These are phyloP conservation scores for Hippocampus abdominalis DNA, from an alignment of 2,113 vertebrate species.

Conservation along the genomic window DNA sequence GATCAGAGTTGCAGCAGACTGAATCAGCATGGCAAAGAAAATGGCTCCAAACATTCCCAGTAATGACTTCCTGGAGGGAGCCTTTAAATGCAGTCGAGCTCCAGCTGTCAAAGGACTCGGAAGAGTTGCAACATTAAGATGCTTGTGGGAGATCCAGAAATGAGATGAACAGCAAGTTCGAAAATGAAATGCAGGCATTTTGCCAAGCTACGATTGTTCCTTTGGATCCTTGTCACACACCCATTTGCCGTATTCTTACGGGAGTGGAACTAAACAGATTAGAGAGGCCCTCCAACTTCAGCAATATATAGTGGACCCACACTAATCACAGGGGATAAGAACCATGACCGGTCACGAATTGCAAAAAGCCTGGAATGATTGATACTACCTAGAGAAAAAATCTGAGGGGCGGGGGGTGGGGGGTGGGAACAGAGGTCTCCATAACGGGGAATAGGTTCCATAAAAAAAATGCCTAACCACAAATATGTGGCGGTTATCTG, in stretches of 20 bases:
- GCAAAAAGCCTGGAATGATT: too few relatives aligned
- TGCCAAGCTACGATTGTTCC: neutral
- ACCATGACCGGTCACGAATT: too few relatives aligned
- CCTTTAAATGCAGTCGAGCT: conserved; percentile 49
- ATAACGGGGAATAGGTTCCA: too few relatives aligned
- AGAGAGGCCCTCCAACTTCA: neutral
- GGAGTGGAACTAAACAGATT: neutral
- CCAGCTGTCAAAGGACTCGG: conserved; percentile 18
- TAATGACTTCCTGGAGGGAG: conserved; percentile 38
- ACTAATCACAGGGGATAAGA: too few relatives aligned
- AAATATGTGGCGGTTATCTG: too few relatives aligned
- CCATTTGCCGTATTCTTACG: neutral
- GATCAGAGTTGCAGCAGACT: conserved; percentile 9
- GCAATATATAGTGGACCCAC: neutral
- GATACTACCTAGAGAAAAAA: too few relatives aligned
- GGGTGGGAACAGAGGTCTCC: too few relatives aligned
- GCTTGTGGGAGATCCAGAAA: neutral
- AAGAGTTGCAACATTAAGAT: neutral
- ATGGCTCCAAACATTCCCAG: conserved; percentile 3
- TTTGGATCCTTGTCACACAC: conserved; percentile 1
- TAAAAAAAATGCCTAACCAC: too few relatives aligned
- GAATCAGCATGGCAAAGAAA: neutral
- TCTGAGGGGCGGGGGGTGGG: too few relatives aligned
- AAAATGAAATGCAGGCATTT: neutral
- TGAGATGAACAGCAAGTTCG: neutral